phyloP scores from a whole-genome alignment of 2,888 invertebrate species.

The Venusia cambrica region DNA sequence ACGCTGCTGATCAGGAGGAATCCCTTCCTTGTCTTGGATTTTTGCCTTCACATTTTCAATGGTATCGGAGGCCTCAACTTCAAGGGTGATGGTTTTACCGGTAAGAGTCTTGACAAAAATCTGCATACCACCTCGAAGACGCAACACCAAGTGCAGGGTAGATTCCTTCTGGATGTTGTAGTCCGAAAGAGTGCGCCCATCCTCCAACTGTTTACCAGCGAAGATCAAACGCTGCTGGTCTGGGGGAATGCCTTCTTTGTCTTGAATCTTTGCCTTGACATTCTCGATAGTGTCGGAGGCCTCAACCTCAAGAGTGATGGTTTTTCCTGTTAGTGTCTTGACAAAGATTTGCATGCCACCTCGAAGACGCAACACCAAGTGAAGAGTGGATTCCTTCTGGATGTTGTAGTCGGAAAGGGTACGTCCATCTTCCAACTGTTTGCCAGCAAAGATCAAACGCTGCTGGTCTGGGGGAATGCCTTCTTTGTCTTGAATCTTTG shows the following conservation, averaged over 20 bases:
- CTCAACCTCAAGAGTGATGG: slow-evolving; percentile 43
- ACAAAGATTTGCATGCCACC: slow-evolving; percentile 53
- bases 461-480: slow-evolving; percentile 53
- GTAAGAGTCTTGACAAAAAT: slow-evolving; percentile 48
- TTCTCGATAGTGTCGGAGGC: slow-evolving; percentile 43
- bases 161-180: slow-evolving; percentile 49
- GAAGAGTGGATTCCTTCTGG: slow-evolving; percentile 48
- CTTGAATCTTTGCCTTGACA: slow-evolving; percentile 46
- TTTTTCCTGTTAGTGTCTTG: slow-evolving; percentile 45
- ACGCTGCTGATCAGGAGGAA: slow-evolving; percentile 46
- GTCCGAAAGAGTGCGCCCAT: slow-evolving; percentile 43
- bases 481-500: slow-evolving; percentile 51
- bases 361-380: slow-evolving; percentile 44
- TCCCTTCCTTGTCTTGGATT: slow-evolving; percentile 46
- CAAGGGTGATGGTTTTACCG: slow-evolving; percentile 44
- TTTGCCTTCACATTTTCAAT: slow-evolving; percentile 48
- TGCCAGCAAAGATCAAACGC: slow-evolving; percentile 48
- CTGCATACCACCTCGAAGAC: slow-evolving; percentile 47
- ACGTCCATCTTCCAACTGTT: slow-evolving; percentile 49
- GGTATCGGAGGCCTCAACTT: slow-evolving; percentile 44
- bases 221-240: slow-evolving; percentile 47
- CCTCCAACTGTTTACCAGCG: slow-evolving; percentile 45
- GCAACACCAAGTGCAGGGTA: slow-evolving; percentile 39
- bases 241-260: slow-evolving; percentile 49
- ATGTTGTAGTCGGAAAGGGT: slow-evolving; percentile 50